phyloP scores from a whole-genome alignment of 2,888 invertebrate species.

The Agrotis ipsilon region DNA sequence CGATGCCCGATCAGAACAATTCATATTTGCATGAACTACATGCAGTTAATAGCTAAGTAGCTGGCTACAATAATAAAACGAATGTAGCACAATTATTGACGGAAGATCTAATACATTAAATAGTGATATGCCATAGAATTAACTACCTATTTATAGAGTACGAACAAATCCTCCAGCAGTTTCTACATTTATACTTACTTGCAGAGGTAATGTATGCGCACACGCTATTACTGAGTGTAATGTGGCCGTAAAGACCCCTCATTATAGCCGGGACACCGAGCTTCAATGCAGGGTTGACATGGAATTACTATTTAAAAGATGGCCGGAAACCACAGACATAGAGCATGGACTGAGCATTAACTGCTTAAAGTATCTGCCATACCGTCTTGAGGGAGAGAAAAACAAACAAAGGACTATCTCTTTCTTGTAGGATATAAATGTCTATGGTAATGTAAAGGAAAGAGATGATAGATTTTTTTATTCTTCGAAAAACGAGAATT shows the following conservation, averaged over 20 bases:
- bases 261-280: constrained; percentile 51
- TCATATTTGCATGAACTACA: no score
- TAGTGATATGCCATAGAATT: not conserved
- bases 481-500: no score
- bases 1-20: no score
- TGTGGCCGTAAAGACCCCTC: constrained; percentile 44
- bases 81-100: not conserved
- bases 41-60: no score
- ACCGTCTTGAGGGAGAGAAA: no score
- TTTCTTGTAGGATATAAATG: no score
- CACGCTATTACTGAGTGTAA: constrained; percentile 47
- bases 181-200: not conserved
- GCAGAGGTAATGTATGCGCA: constrained; percentile 45
- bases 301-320: not conserved
- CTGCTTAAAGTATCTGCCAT: no score
- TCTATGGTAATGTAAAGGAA: no score
- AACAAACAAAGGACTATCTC: no score
- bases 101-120: not conserved
- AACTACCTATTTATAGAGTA: constrained; percentile 4
- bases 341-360: no score
- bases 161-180: not conserved
- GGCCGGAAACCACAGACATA: constrained; percentile 5
- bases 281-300: constrained; percentile 41
- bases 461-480: no score
- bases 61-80: no score